Evolutionary conservation across 2,113 vertebrate species (phyloP).

Genomic region (Bubo blakistoni): DNA sequence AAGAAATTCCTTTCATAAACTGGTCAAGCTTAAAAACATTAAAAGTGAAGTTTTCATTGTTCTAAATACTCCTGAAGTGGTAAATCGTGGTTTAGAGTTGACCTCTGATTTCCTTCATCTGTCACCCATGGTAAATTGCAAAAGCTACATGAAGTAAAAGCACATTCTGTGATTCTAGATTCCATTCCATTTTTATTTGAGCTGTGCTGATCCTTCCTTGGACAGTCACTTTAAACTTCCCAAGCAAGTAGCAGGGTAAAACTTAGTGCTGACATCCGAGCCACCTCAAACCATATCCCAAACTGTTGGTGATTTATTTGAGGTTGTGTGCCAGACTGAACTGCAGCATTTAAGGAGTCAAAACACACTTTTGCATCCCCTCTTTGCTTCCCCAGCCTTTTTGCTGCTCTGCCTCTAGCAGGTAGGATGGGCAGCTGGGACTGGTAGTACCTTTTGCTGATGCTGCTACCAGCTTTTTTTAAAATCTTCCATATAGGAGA

Average conservation of each 20-base stretch:
- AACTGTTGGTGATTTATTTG: not conserved
- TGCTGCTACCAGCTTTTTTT: not conserved
- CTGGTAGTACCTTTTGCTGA: not conserved
- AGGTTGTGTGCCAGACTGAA: not conserved
- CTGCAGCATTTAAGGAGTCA: not conserved
- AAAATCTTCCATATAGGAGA: not conserved
- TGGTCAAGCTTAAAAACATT: not conserved
- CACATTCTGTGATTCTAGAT: not conserved
- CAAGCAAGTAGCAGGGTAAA: not conserved
- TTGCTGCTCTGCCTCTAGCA: not conserved
- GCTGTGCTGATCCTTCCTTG: not conserved
- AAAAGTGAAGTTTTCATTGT: not conserved
- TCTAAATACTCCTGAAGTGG: not conserved
- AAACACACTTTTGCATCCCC: not conserved
- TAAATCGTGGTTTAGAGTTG: not conserved
- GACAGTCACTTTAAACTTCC: not conserved
- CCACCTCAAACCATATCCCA: not conserved
- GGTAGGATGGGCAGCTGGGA: not conserved
- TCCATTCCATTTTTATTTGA: not conserved
- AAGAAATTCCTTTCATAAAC: not conserved
- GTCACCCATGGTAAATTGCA: not conserved
- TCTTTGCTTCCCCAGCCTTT: not conserved
- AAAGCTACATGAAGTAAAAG: not conserved
- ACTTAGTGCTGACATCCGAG: not conserved
- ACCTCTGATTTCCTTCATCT: not conserved